Evolutionary conservation across 2,113 vertebrate species (phyloP).

Genomic region (Cephalopholis sonnerati): DNA sequence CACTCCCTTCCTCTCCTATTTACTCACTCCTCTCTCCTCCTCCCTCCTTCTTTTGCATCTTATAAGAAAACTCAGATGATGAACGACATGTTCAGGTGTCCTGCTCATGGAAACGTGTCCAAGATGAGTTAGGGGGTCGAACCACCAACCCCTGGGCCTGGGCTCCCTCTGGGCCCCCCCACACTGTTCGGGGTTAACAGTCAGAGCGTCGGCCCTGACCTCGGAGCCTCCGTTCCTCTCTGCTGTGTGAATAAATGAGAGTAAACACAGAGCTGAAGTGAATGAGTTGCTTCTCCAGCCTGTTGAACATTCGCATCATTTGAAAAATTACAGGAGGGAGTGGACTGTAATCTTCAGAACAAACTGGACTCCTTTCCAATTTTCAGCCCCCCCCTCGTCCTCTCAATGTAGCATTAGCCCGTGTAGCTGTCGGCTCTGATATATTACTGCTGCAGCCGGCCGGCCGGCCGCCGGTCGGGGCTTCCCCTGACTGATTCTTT

Average conservation of each 20-base stretch:
- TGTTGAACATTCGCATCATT: conserved; percentile 51
- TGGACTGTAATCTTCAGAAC: conserved; percentile 41
- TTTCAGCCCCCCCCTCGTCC: background rate
- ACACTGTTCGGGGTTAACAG: background rate
- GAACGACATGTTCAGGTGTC: background rate
- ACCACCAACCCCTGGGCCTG: background rate
- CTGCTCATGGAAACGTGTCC: background rate
- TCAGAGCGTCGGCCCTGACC: background rate
- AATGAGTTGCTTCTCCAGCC: conserved; percentile 10
- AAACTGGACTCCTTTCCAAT: conserved; percentile 52
- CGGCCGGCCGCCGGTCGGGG: conserved; percentile 37
- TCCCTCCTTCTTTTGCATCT: background rate
- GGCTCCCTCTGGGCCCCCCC: background rate
- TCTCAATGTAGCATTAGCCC: conserved; percentile 51
- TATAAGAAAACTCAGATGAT: background rate
- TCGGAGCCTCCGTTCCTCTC: background rate
- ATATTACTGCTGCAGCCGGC: conserved; percentile 40
- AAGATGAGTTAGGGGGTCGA: background rate
- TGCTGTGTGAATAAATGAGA: background rate
- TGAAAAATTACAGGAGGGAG: conserved; percentile 45
- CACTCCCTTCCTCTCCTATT: too few relatives aligned
- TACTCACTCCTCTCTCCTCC: background rate
- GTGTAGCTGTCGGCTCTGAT: conserved; percentile 65
- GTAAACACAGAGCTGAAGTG: background rate
- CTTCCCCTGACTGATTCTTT: conserved; percentile 68